Evolutionary conservation across 2,888 invertebrate genomes (phyloP), one percentile per base, ranked within the genome.

Genomic region (Heliconius ismenius): DNA sequence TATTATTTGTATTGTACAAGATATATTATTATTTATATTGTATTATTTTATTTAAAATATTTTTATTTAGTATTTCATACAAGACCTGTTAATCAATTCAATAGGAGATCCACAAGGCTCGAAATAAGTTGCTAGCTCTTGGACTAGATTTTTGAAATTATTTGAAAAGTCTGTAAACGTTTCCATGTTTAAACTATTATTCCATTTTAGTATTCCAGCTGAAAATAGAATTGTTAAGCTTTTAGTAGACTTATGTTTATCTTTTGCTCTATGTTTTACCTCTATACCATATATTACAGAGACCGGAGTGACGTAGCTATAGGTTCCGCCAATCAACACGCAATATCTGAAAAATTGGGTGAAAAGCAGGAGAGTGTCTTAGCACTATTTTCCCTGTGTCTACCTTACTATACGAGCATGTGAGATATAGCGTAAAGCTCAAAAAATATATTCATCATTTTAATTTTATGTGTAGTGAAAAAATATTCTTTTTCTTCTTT

Each of bases 71-170:
- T 62, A 67, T 74, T 76, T 73, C 13, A 65, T 69, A 74, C 70
- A 73, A 65, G 84, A 84, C 78, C 83, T 83, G 21, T 82, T 78
- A 11, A 87, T 80, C 73, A 90, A 79, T 70, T 89, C 88, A 39
- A 86, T 84, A 4, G 90, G 90, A 65, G 84, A 88, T 60, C 84
- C 83, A 67, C 86, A 87, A 0, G 90, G 90, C 63, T 84, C 80
- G 67, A 88, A 86, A 74, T 82, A 85, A 10, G 73, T 18, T 0
- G 85, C 78, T 79, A 90, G 72, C 78, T 90, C 90, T 18, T 88
- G 84, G 1, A 90, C 84, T 39, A 90, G 75, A 0, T 28, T 7
- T 32, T 79, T 82, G 32, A 89, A 85, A 18, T 86, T 87, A 2
- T 49, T 72, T 0, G 82, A 76, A 78, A 90, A 88, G 2, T 85